phyloP scores from a whole-genome alignment of 2,113 vertebrate species.

The Myrmecophaga tridactyla region DNA sequence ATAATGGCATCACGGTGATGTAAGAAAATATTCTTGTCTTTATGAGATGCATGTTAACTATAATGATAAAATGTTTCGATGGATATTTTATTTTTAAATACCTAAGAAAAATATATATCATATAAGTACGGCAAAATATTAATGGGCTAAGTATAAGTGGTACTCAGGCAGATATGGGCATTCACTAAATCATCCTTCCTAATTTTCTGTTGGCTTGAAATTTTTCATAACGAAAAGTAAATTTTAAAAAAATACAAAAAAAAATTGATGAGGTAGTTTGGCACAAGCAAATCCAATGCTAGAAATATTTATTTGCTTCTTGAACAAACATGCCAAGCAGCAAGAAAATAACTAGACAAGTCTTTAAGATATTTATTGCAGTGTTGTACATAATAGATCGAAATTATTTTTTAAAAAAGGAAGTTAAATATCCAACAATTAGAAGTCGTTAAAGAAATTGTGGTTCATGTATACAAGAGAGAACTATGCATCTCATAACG shows the following conservation, averaged over 20 bases:
- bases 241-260: neutral
- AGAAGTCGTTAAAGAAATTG: too few species aligned
- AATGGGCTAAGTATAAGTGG: neutral
- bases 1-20: neutral
- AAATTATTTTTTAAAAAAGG: too few species aligned
- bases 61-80: neutral
- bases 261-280: neutral
- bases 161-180: neutral
- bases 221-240: neutral
- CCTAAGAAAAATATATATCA: neutral
- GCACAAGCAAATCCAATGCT: neutral
- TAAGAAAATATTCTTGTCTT: neutral
- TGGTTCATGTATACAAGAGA: too few species aligned
- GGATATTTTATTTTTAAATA: constrained; percentile 16
- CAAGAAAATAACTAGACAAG: too few species aligned
- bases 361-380: too few species aligned
- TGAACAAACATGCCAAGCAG: too few species aligned
- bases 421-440: too few species aligned
- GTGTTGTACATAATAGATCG: too few species aligned
- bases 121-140: neutral
- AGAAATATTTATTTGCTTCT: neutral
- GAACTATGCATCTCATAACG: too few species aligned
- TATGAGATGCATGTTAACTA: neutral
- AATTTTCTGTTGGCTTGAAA: neutral
- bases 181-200: neutral